Base-by-base conservation (phyloP, 2,888 invertebrate genomes). In the Mythimna albipuncta region DNA sequence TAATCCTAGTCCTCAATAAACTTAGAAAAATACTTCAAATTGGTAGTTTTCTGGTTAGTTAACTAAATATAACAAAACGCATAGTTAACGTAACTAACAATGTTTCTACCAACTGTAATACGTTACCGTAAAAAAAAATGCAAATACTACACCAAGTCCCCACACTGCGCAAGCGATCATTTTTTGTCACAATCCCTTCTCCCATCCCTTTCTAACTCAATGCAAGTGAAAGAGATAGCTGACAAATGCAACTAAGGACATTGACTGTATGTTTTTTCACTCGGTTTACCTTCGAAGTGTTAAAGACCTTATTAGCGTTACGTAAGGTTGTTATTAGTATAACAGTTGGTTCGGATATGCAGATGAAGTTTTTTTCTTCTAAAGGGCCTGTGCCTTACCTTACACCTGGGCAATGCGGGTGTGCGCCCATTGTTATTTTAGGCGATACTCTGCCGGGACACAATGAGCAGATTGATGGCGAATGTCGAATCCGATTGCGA, bases 391-490 rank as follows among this genome's bases (percentile, higher is more conserved):
- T 66, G 64, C 67, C 69, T 64, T 81, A 80, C 71, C 69, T 85
- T 82, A 81, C 85, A 86, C 86, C 86, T 86, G 86, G 86, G 11
- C 63, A 69, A 73, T 72, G 83, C 79, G 81, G 74, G 86, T 81
- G 81, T 72, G 77, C 75, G 26, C 44, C 65, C 72, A 83, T 85
- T 86, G 85, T 86, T 85, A 75, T 74, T 77, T 80, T 76, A 66
- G 72, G 72, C 77, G 70, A 83, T 76, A 76, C 73, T 50, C 50
- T 81, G 59, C 69, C 75, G 16, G 68, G 71, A 63, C 41, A 86
- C 84, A 86, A 79, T 81, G 75, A 79, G 75, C 75, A 76, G 69
- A 83, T 83, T 84, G 81, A 81, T 84, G 75, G 72, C 69, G 41
- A 71, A 63, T n/a, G 50, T 69, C 47, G 69, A 13, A 62, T 70